Evolutionary conservation across 2,113 vertebrate genomes (phyloP).

Genomic region (Psittacula cyanocephala): DNA sequence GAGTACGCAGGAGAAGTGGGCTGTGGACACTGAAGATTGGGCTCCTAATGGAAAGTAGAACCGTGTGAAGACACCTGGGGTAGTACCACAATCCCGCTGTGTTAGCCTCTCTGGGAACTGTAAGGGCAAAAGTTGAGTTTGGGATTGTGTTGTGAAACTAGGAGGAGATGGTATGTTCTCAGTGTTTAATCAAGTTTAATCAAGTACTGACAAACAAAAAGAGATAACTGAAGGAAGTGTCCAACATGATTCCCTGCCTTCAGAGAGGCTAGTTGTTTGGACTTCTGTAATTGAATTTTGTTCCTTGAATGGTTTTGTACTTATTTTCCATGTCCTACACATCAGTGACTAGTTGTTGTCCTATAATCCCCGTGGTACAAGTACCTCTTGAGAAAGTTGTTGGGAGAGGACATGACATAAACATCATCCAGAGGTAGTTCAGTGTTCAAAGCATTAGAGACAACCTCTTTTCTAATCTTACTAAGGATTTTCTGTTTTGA

Average conservation of each 20-base stretch:
- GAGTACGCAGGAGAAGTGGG: neutral
- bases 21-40: neutral
- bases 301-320: neutral
- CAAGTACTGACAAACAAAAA: neutral
- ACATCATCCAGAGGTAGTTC: neutral
- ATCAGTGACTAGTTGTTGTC: neutral
- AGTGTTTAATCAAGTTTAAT: neutral
- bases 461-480: neutral
- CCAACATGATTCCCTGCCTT: neutral
- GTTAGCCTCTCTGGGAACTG: neutral
- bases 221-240: neutral
- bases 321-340: neutral
- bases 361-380: neutral
- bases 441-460: neutral
- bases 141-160: neutral
- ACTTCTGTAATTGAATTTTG: neutral
- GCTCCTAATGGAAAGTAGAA: neutral
- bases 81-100: neutral
- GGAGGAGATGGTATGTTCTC: neutral
- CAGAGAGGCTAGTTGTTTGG: neutral
- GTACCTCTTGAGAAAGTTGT: neutral
- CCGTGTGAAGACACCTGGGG: rapidly evolving
- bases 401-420: neutral
- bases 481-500: neutral
- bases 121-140: neutral